A percentile compares a stretch with the other conserved stretches of the same genome.
Evolutionary conservation across 2,113 vertebrate genomes (phyloP).

Genomic region (Sciurus niger): DNA sequence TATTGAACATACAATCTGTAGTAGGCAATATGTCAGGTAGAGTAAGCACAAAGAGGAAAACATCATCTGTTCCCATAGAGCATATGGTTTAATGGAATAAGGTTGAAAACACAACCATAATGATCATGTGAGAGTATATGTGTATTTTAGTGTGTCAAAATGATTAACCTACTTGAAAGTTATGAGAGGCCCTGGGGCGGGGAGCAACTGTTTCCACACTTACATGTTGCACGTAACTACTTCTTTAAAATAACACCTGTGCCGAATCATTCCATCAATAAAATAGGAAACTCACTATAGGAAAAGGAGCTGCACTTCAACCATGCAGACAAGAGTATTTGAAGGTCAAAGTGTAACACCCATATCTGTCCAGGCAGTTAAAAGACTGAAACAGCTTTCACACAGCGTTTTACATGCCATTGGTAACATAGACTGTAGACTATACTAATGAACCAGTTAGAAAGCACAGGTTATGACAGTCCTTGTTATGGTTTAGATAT

Average conservation of each 20-base stretch:
- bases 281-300: neutral
- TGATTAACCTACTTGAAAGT: neutral
- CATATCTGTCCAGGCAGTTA: neutral
- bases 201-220: neutral
- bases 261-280: too few species aligned
- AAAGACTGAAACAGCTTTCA: conserved; percentile 2
- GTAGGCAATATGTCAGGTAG: neutral
- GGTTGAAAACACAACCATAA: neutral
- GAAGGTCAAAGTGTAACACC: neutral
- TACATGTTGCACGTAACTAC: neutral
- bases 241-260: neutral
- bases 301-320: neutral
- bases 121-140: neutral
- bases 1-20: neutral
- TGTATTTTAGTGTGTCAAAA: neutral
- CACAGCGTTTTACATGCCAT: neutral
- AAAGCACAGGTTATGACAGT: neutral
- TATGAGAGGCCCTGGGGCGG: neutral
- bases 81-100: neutral
- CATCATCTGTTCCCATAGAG: neutral
- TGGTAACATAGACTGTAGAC: neutral
- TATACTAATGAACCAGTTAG: neutral
- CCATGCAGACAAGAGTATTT: neutral
- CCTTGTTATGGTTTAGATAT: too few species aligned
- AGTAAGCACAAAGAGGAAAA: neutral